These are phyloP conservation scores for Calliopsis andreniformis DNA, from an alignment of 1,140 invertebrate species.

Conservation along the genomic window DNA sequence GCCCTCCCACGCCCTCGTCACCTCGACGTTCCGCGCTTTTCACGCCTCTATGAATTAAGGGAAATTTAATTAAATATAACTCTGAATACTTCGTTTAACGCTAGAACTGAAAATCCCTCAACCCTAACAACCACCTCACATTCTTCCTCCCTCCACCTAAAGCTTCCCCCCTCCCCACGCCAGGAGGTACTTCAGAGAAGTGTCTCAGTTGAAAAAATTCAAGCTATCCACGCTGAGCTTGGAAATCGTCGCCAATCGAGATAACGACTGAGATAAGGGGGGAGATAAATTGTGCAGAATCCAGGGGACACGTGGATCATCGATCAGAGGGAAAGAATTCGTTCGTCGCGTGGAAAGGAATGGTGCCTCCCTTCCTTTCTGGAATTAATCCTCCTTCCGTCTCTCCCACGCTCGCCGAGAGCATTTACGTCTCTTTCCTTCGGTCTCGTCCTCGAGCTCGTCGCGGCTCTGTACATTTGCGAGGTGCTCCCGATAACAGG, in stretches of 20 bases:
- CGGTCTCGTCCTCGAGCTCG: conserved; percentile 55
- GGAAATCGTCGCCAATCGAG: conserved; percentile 17
- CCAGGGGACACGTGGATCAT: neutral
- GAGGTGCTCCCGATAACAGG: conserved; percentile 75
- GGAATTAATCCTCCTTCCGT: conserved; percentile 49
- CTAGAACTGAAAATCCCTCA: too few relatives aligned
- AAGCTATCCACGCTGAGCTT: neutral
- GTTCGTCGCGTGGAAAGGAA: too few relatives aligned
- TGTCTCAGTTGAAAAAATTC: too few relatives aligned
- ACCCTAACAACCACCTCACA: too few relatives aligned
- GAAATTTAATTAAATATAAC: too few relatives aligned
- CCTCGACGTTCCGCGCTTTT: conserved; percentile 37
- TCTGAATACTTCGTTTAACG: too few relatives aligned
- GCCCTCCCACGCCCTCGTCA: conserved; percentile 18
- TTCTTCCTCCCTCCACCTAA: too few relatives aligned
- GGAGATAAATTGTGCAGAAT: neutral
- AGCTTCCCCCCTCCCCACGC: too few relatives aligned
- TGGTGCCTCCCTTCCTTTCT: neutral
- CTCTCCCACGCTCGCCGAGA: neutral
- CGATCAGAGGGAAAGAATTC: too few relatives aligned
- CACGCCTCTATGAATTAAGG: too few relatives aligned
- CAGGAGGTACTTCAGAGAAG: too few relatives aligned
- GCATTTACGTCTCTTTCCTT: conserved; percentile 63
- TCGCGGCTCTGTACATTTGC: conserved; percentile 44
- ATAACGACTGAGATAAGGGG: conserved; percentile 20